phyloP scores from a whole-genome alignment of 2,113 vertebrate species.

The Struthidea cinerea region DNA sequence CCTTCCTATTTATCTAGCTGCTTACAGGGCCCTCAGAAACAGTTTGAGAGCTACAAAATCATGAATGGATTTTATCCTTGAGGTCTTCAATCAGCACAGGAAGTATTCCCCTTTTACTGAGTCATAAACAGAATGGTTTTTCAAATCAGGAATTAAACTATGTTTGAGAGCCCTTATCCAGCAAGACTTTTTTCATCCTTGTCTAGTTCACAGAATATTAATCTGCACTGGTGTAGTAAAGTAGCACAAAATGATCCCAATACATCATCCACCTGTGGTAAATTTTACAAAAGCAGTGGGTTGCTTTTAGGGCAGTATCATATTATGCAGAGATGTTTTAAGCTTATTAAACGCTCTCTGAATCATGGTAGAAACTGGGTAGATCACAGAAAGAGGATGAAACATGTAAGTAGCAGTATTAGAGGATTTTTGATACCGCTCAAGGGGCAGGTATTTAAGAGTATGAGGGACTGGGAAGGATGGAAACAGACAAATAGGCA shows the following conservation, averaged over 20 bases:
- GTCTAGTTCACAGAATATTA: neutral
- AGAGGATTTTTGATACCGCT: neutral
- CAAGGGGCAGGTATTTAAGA: neutral
- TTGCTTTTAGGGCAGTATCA: neutral
- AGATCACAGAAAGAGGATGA: neutral
- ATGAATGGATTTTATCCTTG: neutral
- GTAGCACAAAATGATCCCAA: neutral
- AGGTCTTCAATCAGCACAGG: neutral
- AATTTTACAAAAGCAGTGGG: neutral
- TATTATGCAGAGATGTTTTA: neutral
- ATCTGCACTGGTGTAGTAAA: neutral
- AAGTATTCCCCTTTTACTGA: neutral
- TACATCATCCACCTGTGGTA: neutral
- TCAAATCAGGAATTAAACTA: neutral
- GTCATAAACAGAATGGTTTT: neutral
- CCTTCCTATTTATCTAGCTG: neutral
- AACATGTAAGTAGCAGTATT: neutral
- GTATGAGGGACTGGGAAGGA: neutral
- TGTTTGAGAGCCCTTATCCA: neutral
- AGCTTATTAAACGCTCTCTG: neutral
- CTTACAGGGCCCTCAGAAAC: neutral
- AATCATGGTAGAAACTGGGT: neutral
- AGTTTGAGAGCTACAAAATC: neutral
- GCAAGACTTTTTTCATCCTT: neutral
- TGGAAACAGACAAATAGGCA: neutral